Evolutionary conservation across 1,140 invertebrate species (phyloP), one percentile per base, ranked within the genome.

Genomic region (Lucilia cuprina): DNA sequence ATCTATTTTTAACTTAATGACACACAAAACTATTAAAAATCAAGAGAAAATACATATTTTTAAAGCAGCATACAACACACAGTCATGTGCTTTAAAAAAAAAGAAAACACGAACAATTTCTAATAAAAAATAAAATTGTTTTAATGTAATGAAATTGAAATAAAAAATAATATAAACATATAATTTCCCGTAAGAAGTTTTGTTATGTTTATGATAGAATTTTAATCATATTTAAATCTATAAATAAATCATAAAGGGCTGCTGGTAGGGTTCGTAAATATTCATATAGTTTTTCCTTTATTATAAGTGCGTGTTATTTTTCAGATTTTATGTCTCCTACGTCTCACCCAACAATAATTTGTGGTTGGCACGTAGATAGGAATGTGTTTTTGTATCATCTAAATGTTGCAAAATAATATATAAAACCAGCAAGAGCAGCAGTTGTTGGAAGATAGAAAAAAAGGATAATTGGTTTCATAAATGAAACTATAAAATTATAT

Each of bases 391-490:
- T 60, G n/a, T n/a, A n/a, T n/a, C n/a, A 60, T n/a, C 2, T n/a
- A 60, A 60, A 60, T n/a, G 55, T 17, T 60, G 14, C 55, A 17
- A 17, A 60, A 60, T n/a, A n/a, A 60, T 17, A n/a, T 60, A 17
- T 60, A 17, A 60, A 60, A 60, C 55, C 41, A 60, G n/a, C 2
- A 30, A 30, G 25, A 60, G 55, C 55, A 60, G 55, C 55, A 60
- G n/a, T 60, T n/a, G 55, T 30, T 30, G 25, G 25, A 30, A 30
- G 25, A 30, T 3, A 35, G 7, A n/a, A 25, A 75, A 78, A 47
- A 78, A 19, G 41, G 41, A 80, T 80, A 80, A 80, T 49, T 21
- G 77, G 17, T 80, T 80, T 80, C 77, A 80, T 80, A 80, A 80
- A 80, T 50, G 77, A 50, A 19, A 80, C 41, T 80, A 80, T 49